Conservation (phyloP, 1,140 invertebrate genomes). For the Luehdorfia chinensis region DNA sequence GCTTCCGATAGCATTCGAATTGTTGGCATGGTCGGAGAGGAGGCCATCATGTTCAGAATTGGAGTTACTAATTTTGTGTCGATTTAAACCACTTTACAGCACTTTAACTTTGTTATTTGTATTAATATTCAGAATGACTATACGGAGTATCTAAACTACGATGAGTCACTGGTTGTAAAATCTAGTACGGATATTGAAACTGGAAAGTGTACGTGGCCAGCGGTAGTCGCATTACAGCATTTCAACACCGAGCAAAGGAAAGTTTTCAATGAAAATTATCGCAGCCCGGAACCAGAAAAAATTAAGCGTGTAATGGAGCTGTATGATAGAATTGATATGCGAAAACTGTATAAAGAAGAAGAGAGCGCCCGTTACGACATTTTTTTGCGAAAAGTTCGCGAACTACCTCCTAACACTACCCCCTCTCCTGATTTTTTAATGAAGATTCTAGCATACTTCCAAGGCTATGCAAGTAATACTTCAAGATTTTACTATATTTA, state of each 20-base stretch:
- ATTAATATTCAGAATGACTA: not conserved
- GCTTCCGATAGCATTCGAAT: no score
- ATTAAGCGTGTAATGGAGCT: slow-evolving; percentile 84
- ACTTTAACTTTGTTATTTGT: no score
- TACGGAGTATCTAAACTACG: not conserved
- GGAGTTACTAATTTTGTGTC: no score
- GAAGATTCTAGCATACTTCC: no score
- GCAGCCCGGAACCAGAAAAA: slow-evolving; percentile 3
- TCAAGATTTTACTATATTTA: no score
- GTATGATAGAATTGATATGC: slow-evolving; percentile 80
- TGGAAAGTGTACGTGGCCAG: not conserved
- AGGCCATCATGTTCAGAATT: no score
- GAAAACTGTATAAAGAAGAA: not conserved
- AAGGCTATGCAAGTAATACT: no score
- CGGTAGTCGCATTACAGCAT: not conserved
- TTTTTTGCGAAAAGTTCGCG: not conserved
- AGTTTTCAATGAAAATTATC: not conserved
- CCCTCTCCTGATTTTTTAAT: not conserved
- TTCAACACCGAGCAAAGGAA: not conserved
- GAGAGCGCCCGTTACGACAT: not conserved
- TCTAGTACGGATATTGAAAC: not conserved
- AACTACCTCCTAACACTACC: not conserved
- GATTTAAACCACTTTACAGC: no score
- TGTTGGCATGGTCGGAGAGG: no score
- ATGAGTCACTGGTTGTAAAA: not conserved